Conservation (phyloP, 2,113 vertebrate genomes). For the Oryzias woworae region DNA sequence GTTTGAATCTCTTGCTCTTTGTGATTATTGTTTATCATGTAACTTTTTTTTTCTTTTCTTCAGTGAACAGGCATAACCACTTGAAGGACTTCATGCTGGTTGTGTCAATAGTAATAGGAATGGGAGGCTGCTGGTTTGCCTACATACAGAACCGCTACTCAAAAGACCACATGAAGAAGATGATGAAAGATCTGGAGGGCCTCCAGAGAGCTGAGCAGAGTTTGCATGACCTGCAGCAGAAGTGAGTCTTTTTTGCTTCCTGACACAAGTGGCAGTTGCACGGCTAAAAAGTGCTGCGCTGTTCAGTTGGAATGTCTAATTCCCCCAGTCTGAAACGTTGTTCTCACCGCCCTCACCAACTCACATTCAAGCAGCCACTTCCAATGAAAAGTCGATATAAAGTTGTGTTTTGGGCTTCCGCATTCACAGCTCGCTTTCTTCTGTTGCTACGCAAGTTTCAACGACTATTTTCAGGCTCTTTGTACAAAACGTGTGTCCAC, state of each 20-base stretch:
- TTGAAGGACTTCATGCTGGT: constrained; percentile 99
- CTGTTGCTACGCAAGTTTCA: no score
- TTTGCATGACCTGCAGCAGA: constrained; percentile 94
- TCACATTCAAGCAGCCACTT: no score
- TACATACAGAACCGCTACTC: constrained; percentile 98
- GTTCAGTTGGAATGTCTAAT: background rate
- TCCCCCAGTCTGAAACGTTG: background rate
- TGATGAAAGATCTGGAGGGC: constrained; percentile 97
- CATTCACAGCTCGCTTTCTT: no score
- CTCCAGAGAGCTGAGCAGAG: constrained; percentile 97
- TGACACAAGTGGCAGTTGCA: background rate
- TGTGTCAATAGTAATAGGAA: constrained; percentile 96
- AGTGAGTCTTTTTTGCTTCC: constrained; percentile 75
- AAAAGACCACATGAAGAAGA: constrained; percentile 99
- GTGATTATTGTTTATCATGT: background rate
- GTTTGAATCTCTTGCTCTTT: background rate
- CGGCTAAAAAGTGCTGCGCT: background rate
- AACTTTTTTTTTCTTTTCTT: background rate
- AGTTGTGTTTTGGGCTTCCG: no score
- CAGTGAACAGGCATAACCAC: constrained; percentile 95
- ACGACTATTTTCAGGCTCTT: no score
- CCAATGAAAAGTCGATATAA: no score
- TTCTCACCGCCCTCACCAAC: no score
- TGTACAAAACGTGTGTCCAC: no score
- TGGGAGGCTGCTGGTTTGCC: constrained; percentile 98